Percentiles rank a stretch among this genome's conserved stretches.
Evolutionary conservation across 2,797 vertebrate species (phyloP).

Genomic region (Tympanoctomys barrerae): DNA sequence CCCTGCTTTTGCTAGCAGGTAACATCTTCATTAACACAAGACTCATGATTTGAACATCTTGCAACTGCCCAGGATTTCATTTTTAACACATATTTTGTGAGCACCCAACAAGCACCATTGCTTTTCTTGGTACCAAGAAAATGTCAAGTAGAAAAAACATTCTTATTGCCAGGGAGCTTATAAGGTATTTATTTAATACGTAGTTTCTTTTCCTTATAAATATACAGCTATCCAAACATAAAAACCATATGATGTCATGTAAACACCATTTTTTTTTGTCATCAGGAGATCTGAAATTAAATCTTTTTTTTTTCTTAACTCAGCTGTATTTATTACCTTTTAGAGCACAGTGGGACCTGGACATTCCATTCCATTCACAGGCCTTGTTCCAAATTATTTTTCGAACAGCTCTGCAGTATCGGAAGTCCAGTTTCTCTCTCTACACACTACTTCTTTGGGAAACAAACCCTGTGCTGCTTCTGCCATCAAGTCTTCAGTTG

Average conservation of each 20-base stretch:
- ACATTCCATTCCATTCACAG: too few species aligned
- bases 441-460: too few species aligned
- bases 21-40: neutral
- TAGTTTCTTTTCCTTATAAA: neutral
- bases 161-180: neutral
- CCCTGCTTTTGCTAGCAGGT: neutral
- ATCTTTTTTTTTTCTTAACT: neutral
- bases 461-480: too few species aligned
- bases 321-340: too few species aligned
- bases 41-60: neutral
- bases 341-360: too few species aligned
- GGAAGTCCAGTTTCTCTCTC: too few species aligned
- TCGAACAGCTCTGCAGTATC: too few species aligned
- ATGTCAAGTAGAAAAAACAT: neutral
- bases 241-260: neutral
- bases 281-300: neutral
- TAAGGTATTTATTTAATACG: neutral
- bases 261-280: slow-evolving; percentile 6
- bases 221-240: neutral
- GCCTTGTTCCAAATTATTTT: too few species aligned
- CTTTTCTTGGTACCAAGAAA: slow-evolving; percentile 7
- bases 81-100: slow-evolving; percentile 39
- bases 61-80: neutral
- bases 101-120: neutral
- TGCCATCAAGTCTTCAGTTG: too few species aligned